Percentiles rank a stretch among this genome's conserved stretches.
Conservation (phyloP, 2,113 vertebrate species). For the Cisticola juncidis region DNA sequence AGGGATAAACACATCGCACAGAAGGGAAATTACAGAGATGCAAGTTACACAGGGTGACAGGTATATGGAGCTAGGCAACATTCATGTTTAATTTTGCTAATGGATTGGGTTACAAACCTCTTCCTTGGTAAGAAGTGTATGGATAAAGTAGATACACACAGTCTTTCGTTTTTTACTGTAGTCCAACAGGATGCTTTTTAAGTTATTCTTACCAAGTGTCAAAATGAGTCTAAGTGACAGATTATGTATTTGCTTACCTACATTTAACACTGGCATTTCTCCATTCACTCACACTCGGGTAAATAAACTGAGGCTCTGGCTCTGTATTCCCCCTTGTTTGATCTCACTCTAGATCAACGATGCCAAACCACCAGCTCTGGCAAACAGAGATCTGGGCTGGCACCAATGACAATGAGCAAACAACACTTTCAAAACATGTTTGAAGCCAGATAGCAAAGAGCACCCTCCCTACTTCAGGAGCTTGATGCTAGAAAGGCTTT, state of each 20-base stretch:
- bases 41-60: not conserved
- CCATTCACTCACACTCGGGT: constrained; percentile 37
- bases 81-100: not conserved
- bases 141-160: not conserved
- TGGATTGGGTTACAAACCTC: not conserved
- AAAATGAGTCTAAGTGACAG: constrained; percentile 59
- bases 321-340: constrained; percentile 20
- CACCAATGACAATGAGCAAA: constrained; percentile 57
- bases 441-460: constrained; percentile 51
- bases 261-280: constrained; percentile 53
- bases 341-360: constrained; percentile 46
- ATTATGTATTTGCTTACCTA: constrained; percentile 62
- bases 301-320: constrained; percentile 63
- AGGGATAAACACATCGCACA: not conserved
- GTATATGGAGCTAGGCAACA: not conserved
- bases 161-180: constrained; percentile 6
- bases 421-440: constrained; percentile 52
- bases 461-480: constrained; percentile 19
- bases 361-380: constrained; percentile 64
- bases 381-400: constrained; percentile 46
- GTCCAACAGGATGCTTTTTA: constrained; percentile 35
- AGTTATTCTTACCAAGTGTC: constrained; percentile 48
- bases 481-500: not conserved
- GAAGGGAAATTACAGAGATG: not conserved
- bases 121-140: not conserved